Base-by-base conservation (phyloP, 1,140 invertebrate species). In the Nylanderia fulva region DNA sequence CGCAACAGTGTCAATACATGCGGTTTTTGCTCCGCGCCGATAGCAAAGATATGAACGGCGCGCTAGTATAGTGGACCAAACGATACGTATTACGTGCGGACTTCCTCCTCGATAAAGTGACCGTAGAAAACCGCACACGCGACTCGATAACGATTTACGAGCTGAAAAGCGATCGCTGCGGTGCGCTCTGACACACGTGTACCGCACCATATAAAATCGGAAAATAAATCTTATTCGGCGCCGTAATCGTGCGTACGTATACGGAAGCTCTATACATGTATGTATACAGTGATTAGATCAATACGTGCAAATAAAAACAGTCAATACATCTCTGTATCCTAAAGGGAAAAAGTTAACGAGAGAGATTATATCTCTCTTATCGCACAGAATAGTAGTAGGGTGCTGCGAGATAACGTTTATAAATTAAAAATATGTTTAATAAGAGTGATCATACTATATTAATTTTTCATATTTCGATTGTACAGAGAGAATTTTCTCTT, bases 121-220 rank as follows among this genome's bases (percentile, higher is more conserved):
- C 33, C 42, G 11, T 2, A 29, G 24, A 79, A 88, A 89, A 88
- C 88, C 84, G 13, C 86, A 86, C 86, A 86, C 29, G 69, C 29
- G 69, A 83, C 11, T 76, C 76, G 75, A 89, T 89, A 89, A 85
- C 68, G 58, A 68, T 63, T 74, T 80, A 68, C 24, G n/a, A 27
- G 42, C 52, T 85, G 27, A 88, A 85, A 88, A 68, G 39, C 74
- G 58, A 79, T 36, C 39, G 21, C 29, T 2, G 27, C 9, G 11
- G 27, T 48, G 5, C 1, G 45, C 36, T 48, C 15, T 66, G 33
- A 15, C 18, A 45, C 52, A 79, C 21, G 36, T 80, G 83, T 79
- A 48, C 21, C 74, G 18, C 74, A 36, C 42, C 4, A 48, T 56
- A 52, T 63, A 64, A 64, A 61, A 42, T 1, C n/a, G 63, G 24